Base-by-base conservation (phyloP, 2,888 invertebrate genomes). In the Fragum whitleyi region DNA sequence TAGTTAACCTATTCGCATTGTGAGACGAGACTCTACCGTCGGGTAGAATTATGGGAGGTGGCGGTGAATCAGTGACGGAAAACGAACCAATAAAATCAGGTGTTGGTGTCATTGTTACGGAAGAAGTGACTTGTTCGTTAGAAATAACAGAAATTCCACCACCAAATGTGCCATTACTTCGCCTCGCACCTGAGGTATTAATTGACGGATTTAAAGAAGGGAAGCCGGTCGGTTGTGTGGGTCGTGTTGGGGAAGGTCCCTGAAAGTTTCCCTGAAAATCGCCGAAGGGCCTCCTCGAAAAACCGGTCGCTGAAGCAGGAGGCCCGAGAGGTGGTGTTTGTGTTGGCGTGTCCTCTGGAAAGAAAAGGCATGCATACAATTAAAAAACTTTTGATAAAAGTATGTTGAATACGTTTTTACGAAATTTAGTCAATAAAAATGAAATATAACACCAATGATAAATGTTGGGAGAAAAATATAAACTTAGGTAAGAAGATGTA, bases 11-110 rank as follows among this genome's bases (percentile, higher is more conserved):
- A 26, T 55, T 59, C 21, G 65, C 16, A 36, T 74, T 61, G 65
- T 77, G 77, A 32, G 53, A 19, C 21, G 81, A 71, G 16, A 81
- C 29, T 55, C 74, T 29, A 6, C 81, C 81, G 59, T 78, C 76
- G 3, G 82, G 82, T 26, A 82, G 51, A 39, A 82, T 26, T 59
- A 82, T 76, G 11, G 82, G 79, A 21, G 82, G 82, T 19, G 77
- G 81, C 21, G 73, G 74, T 39, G 53, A 26, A 16, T 65, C 39
- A 1, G 72, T n/a, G 1, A 26, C n/a, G 0, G 59, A 36, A 39
- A 29, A 21, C 0, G 26, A 26, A 21, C 53, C 29, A 19, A 19
- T 53, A 6, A 65, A 39, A 42, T 14, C 29, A 19, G 57, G 47
- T 23, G 68, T 68, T 5, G 59, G 57, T 70, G 55, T 23, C n/a